phyloP scores from a whole-genome alignment of 2,113 vertebrate genomes.

The Andinoacara biseriatus region DNA sequence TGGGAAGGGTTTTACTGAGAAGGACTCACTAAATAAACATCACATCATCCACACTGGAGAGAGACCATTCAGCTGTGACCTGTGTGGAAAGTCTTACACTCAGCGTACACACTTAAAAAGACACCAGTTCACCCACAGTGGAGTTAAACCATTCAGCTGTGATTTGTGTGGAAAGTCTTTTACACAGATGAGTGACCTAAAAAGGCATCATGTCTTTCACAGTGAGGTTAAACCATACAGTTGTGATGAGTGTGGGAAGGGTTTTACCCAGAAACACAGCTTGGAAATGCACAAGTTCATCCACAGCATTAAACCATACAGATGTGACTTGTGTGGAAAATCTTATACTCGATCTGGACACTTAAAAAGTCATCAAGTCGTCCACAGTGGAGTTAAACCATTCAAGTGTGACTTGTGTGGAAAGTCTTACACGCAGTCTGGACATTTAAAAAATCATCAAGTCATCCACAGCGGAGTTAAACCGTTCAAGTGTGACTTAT shows the following conservation, averaged over 20 bases:
- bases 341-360: conserved; percentile 2
- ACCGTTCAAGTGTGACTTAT: neutral
- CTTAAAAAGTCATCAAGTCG: neutral
- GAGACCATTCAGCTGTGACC: neutral
- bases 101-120: neutral
- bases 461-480: neutral
- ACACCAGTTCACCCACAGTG: neutral
- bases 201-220: neutral
- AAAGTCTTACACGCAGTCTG: neutral
- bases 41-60: no score
- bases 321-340: neutral
- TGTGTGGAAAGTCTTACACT: neutral
- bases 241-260: neutral
- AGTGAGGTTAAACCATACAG: neutral
- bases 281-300: conserved; percentile 5
- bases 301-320: conserved; percentile 8
- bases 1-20: neutral
- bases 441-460: neutral
- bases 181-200: neutral
- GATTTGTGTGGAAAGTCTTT: neutral
- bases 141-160: neutral
- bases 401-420: neutral
- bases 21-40: no score
- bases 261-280: neutral
- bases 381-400: neutral